A percentile compares a stretch with the other conserved stretches of the same genome.
These are phyloP conservation scores for Halictus ligatus DNA, from an alignment of 2,888 invertebrate genomes.

Conservation along the genomic window DNA sequence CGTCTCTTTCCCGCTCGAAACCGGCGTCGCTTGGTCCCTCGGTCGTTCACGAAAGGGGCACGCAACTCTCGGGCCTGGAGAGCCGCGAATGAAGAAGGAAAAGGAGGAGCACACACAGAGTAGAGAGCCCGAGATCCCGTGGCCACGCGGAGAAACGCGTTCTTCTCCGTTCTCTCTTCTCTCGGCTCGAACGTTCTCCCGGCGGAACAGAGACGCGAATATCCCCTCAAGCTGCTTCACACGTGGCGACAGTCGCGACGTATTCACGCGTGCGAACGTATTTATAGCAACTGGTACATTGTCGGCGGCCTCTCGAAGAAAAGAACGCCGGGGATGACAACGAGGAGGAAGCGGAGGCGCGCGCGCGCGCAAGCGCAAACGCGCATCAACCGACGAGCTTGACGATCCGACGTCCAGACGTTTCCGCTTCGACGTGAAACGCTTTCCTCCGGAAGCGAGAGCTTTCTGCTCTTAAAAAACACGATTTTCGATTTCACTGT, in stretches of 20 bases:
- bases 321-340: slow-evolving; percentile 48
- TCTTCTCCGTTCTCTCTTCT: neutral
- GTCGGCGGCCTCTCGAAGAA: slow-evolving; percentile 62
- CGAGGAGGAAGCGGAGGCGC: slow-evolving; percentile 50
- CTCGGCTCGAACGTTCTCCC: neutral
- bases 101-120: neutral
- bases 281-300: slow-evolving; percentile 76
- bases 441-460: neutral
- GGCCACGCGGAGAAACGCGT: slow-evolving; percentile 23
- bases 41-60: slow-evolving; percentile 46
- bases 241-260: slow-evolving; percentile 78
- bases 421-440: slow-evolving; percentile 30
- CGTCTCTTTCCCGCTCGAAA: slow-evolving; percentile 17
- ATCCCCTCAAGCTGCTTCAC: slow-evolving; percentile 76
- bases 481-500: no score
- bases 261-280: slow-evolving; percentile 78
- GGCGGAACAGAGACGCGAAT: slow-evolving; percentile 43
- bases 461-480: neutral
- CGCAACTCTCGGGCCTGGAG: slow-evolving; percentile 31
- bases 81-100: slow-evolving; percentile 4
- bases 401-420: slow-evolving; percentile 35
- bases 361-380: neutral
- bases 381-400: slow-evolving; percentile 34
- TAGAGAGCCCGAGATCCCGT: neutral
- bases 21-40: slow-evolving; percentile 23